A percentile compares a stretch with the other conserved stretches of the same genome.
Conservation (phyloP, 2,888 invertebrate genomes). For the Pammene fasciana region DNA sequence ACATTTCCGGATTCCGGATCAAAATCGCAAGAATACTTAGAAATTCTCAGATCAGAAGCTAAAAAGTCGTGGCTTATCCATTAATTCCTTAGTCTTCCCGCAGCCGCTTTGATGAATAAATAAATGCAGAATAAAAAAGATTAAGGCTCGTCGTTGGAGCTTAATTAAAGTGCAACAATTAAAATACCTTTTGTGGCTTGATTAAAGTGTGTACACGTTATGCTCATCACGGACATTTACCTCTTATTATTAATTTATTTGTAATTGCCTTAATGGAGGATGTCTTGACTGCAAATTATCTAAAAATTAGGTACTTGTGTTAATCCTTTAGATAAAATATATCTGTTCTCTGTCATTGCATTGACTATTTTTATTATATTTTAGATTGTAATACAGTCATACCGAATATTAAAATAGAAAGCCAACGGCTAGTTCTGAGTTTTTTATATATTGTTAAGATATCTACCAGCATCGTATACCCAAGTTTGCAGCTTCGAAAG, state of each 20-base stretch:
- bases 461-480: no score
- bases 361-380: no score
- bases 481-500: no score
- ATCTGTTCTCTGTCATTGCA: no score
- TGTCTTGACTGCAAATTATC: not conserved
- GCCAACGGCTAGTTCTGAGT: no score
- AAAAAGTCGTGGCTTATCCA: constrained; percentile 61
- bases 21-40: no score
- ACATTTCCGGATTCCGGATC: no score
- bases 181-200: constrained; percentile 61
- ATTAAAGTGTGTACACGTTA: constrained; percentile 55
- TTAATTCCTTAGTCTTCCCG: constrained; percentile 55
- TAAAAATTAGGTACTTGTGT: not conserved
- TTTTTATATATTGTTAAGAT: no score
- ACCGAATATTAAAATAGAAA: no score
- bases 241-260: not conserved
- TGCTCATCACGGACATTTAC: constrained; percentile 30
- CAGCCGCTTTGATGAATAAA: constrained; percentile 68
- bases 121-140: constrained; percentile 61
- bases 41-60: constrained; percentile 42
- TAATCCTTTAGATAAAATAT: not conserved
- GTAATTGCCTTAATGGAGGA: constrained; percentile 14
- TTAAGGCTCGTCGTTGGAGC: constrained; percentile 56
- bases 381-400: no score
- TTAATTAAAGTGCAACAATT: constrained; percentile 72